A percentile compares a stretch with the other conserved stretches of the same genome.
Evolutionary conservation across 2,797 vertebrate species (phyloP).

Genomic region (Oryzias sinensis): DNA sequence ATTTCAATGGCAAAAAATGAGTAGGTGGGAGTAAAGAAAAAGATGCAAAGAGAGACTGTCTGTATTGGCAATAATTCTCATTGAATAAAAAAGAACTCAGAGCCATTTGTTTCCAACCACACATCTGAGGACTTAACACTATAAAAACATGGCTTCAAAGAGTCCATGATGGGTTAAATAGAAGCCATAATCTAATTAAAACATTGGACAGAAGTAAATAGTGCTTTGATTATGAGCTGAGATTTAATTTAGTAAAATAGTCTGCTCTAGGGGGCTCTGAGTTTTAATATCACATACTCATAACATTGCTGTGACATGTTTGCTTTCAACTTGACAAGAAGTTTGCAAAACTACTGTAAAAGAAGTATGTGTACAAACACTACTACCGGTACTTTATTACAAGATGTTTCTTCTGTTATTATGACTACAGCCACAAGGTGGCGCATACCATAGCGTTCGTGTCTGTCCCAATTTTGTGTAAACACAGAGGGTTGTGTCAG

Average conservation of each 20-base stretch:
- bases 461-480: too few species aligned
- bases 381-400: too few species aligned
- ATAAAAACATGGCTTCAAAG: slow-evolving; percentile 94
- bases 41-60: slow-evolving; percentile 86
- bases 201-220: slow-evolving; percentile 96
- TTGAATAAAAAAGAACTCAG: slow-evolving; percentile 93
- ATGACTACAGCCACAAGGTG: too few species aligned
- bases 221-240: slow-evolving; percentile 98
- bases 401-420: too few species aligned
- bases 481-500: too few species aligned
- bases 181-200: slow-evolving; percentile 99
- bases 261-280: slow-evolving; percentile 81
- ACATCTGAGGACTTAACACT: slow-evolving; percentile 97
- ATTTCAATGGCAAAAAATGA: slow-evolving; percentile 90
- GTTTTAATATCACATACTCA: slow-evolving; percentile 82
- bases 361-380: too few species aligned
- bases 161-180: slow-evolving; percentile 98
- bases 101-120: slow-evolving; percentile 85
- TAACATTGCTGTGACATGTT: slow-evolving; percentile 72
- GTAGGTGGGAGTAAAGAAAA: slow-evolving; percentile 68
- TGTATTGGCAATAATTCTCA: slow-evolving; percentile 89
- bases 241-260: slow-evolving; percentile 92
- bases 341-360: too few species aligned
- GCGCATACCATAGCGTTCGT: too few species aligned
- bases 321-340: slow-evolving; percentile 31